Evolutionary conservation across 2,888 invertebrate genomes (phyloP).

Genomic region (Clanis bilineata): DNA sequence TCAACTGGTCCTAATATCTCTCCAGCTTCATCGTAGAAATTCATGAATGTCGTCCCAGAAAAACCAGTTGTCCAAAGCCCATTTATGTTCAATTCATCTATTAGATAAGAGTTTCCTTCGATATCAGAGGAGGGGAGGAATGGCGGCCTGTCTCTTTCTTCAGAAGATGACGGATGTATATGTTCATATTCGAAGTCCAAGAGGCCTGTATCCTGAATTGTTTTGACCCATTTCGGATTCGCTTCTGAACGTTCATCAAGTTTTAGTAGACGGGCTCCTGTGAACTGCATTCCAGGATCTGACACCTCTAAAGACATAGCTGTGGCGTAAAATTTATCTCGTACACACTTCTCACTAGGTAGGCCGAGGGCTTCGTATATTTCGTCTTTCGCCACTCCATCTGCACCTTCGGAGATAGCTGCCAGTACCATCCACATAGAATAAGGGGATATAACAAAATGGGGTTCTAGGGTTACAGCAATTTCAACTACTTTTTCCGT

Average conservation of each 20-base stretch:
- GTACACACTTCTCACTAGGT: constrained; percentile 26
- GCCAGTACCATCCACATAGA: constrained; percentile 31
- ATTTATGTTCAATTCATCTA: neutral
- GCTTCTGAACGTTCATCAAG: constrained; percentile 23
- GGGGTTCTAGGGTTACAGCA: neutral
- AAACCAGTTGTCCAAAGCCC: constrained; percentile 41
- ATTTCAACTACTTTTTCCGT: neutral
- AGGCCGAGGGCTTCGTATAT: constrained; percentile 26
- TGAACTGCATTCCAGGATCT: constrained; percentile 23
- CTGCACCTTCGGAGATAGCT: constrained; percentile 33
- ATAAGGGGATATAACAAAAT: constrained; percentile 28
- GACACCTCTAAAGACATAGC: constrained; percentile 23
- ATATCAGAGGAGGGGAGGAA: neutral
- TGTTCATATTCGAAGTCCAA: constrained; percentile 16
- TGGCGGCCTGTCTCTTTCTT: neutral
- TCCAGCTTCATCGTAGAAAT: constrained; percentile 38
- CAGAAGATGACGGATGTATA: neutral
- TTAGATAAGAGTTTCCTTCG: neutral
- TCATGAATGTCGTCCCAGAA: constrained; percentile 22
- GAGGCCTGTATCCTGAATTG: constrained; percentile 21
- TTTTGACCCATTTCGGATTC: constrained; percentile 25
- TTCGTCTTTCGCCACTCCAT: constrained; percentile 21
- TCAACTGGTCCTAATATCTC: constrained; percentile 35
- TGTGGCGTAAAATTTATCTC: constrained; percentile 28
- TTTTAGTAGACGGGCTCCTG: constrained; percentile 24